A percentile compares a stretch with the other conserved stretches of the same genome.
Evolutionary conservation across 2,888 invertebrate species (phyloP).

Genomic region (Spatulosminthurus flaviceps): DNA sequence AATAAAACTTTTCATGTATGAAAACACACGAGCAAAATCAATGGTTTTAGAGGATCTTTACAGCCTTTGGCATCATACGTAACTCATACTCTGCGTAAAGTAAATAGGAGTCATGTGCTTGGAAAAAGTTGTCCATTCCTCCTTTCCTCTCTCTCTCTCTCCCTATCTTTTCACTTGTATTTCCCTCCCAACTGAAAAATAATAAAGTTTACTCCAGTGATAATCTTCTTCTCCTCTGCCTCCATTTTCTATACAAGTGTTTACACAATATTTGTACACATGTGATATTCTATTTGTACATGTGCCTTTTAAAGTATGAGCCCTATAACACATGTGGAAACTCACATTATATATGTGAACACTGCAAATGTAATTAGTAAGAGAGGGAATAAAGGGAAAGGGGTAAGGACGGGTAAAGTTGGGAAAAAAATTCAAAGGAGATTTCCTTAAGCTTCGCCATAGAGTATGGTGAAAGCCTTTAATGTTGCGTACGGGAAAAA

Average conservation of each 20-base stretch:
- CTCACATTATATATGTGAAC: too few species aligned
- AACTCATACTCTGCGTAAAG: too few species aligned
- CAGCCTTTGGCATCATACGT: not conserved
- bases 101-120: not conserved
- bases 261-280: not conserved
- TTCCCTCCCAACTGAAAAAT: not conserved
- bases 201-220: not conserved
- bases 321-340: too few species aligned
- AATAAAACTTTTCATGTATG: conserved; percentile 32
- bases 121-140: too few species aligned
- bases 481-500: not conserved
- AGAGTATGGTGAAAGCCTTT: not conserved
- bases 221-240: not conserved
- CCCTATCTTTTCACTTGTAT: not conserved
- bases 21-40: conserved; percentile 24
- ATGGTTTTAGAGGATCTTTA: conserved; percentile 18
- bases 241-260: not conserved
- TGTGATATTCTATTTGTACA: too few species aligned
- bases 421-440: not conserved
- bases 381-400: too few species aligned
- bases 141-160: not conserved
- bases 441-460: conserved; percentile 29
- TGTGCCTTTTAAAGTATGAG: not conserved
- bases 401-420: conserved; percentile 27
- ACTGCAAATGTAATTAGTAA: too few species aligned